phyloP scores from a whole-genome alignment of 2,888 invertebrate species.

The Allophyes oxyacanthae region DNA sequence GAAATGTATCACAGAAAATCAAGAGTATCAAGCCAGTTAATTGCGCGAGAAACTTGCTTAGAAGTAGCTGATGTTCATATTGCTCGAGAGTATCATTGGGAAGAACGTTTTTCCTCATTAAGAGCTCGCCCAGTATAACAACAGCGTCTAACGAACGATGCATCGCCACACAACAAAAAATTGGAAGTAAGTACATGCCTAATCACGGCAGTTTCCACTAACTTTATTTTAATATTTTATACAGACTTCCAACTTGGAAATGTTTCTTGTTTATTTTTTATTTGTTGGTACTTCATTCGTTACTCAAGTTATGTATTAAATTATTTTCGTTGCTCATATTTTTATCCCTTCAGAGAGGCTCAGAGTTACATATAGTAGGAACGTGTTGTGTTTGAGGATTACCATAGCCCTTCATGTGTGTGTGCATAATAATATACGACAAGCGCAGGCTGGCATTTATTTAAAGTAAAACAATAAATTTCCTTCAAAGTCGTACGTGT shows the following conservation, averaged over 20 bases:
- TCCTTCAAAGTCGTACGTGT: constrained; percentile 1
- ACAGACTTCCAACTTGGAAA: constrained; percentile 28
- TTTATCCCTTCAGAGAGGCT: constrained; percentile 21
- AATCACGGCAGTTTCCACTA: constrained; percentile 51
- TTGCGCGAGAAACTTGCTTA: constrained; percentile 71
- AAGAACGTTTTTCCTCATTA: constrained; percentile 80
- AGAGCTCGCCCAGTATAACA: constrained; percentile 66
- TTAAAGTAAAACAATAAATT: constrained; percentile 35
- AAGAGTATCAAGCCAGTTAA: constrained; percentile 71
- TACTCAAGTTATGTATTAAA: constrained; percentile 40
- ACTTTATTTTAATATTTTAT: constrained; percentile 37
- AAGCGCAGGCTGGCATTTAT: constrained; percentile 20
- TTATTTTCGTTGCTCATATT: constrained; percentile 43
- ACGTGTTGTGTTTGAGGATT: constrained; percentile 40
- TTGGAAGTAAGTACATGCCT: constrained; percentile 29
- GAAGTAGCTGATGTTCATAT: constrained; percentile 68
- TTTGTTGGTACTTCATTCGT: constrained; percentile 40
- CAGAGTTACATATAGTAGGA: constrained; percentile 22
- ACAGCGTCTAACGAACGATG: constrained; percentile 71
- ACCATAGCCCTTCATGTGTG: constrained; percentile 30
- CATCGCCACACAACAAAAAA: constrained; percentile 50
- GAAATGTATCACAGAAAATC: constrained; percentile 65
- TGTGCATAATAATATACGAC: constrained; percentile 14
- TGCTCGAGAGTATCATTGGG: constrained; percentile 65
- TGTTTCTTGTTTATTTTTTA: constrained; percentile 39